phyloP scores from a whole-genome alignment of 2,888 invertebrate species.

The Siphonodentalium dalli region DNA sequence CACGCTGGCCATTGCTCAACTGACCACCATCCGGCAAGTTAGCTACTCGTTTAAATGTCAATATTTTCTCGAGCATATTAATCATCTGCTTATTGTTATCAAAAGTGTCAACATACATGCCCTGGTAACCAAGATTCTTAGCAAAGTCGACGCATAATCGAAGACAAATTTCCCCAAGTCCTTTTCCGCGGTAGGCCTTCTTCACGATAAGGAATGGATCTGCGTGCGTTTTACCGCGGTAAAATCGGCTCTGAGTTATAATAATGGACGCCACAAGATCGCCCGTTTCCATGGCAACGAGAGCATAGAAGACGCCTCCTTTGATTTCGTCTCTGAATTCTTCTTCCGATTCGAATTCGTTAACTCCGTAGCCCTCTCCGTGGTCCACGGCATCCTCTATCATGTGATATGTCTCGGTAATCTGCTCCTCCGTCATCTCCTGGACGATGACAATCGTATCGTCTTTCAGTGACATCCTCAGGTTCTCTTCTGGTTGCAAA shows the following conservation, averaged over 20 bases:
- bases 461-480: too few species aligned
- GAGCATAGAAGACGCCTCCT: constrained; percentile 26
- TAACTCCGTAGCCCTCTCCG: constrained; percentile 35
- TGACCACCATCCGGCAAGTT: constrained; percentile 40
- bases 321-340: constrained; percentile 34
- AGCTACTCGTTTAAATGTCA: constrained; percentile 37
- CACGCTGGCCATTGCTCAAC: constrained; percentile 30
- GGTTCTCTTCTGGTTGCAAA: too few species aligned
- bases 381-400: constrained; percentile 28
- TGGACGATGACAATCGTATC: constrained; percentile 33
- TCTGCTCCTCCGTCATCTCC: constrained; percentile 32
- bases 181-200: constrained; percentile 26
- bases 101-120: constrained; percentile 43
- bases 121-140: constrained; percentile 32
- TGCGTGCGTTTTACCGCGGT: constrained; percentile 33
- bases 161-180: constrained; percentile 36
- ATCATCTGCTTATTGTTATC: constrained; percentile 37
- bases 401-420: constrained; percentile 31
- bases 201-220: constrained; percentile 38
- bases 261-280: constrained; percentile 34
- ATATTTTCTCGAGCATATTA: constrained; percentile 31
- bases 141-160: constrained; percentile 33
- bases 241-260: constrained; percentile 33
- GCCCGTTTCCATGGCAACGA: constrained; percentile 21
- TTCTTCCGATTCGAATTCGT: constrained; percentile 34